Conservation (phyloP, 2,113 vertebrate species). For the Triplophysa tibetana region DNA sequence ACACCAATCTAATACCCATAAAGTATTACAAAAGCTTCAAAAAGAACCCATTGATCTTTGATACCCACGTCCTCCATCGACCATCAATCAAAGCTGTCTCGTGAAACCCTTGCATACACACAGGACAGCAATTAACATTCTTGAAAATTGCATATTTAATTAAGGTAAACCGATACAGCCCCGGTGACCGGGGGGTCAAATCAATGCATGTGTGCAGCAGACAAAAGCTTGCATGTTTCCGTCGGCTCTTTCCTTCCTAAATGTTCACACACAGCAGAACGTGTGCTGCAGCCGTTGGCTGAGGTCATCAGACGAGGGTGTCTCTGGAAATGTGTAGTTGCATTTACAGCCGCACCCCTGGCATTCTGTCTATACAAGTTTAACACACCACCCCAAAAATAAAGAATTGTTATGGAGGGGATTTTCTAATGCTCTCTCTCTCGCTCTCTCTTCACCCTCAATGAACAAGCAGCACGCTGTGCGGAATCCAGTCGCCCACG, state of each 20-base stretch:
- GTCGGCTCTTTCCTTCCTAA: constrained; percentile 56
- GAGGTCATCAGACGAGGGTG: constrained; percentile 55
- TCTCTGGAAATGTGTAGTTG: constrained; percentile 68
- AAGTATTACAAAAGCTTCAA: constrained; percentile 4
- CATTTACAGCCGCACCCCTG: constrained; percentile 63
- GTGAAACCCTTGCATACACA: constrained; percentile 57
- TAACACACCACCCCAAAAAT: constrained; percentile 64
- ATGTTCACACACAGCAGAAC: constrained; percentile 41
- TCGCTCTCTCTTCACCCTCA: constrained; percentile 50
- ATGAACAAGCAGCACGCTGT: constrained; percentile 71
- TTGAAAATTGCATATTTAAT: constrained; percentile 75
- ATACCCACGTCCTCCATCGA: constrained; percentile 4
- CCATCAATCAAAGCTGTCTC: constrained; percentile 39
- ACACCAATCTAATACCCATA: not conserved
- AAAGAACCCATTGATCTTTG: not conserved
- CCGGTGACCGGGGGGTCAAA: constrained; percentile 51
- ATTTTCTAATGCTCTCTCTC: constrained; percentile 60
- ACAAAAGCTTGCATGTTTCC: constrained; percentile 48
- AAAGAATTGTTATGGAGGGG: constrained; percentile 64
- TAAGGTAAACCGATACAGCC: constrained; percentile 68
- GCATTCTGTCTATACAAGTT: constrained; percentile 63
- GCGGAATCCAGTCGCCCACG: constrained; percentile 72
- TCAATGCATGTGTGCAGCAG: constrained; percentile 35
- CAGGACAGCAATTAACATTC: constrained; percentile 73
- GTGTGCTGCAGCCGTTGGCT: constrained; percentile 46